Evolutionary conservation across 2,113 vertebrate genomes (phyloP).

Genomic region (Vanacampus margaritifer): DNA sequence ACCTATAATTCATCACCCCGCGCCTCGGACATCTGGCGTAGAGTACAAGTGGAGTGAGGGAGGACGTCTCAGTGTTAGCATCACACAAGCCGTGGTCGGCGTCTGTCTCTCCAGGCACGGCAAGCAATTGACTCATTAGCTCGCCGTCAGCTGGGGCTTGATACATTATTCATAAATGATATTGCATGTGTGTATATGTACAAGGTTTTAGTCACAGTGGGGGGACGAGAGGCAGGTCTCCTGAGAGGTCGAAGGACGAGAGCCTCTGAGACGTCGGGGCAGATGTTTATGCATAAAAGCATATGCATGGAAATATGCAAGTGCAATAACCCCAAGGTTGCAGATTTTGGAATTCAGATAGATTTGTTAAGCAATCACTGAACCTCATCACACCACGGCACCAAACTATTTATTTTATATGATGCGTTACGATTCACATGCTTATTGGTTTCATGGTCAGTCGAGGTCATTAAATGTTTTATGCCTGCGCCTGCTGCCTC

Average conservation of each 20-base stretch:
- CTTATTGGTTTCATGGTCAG: constrained; percentile 5
- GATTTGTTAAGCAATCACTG: not conserved
- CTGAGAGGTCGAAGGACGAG: constrained; percentile 39
- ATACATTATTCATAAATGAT: constrained; percentile 73
- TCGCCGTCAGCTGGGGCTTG: constrained; percentile 52
- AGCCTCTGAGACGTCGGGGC: constrained; percentile 60
- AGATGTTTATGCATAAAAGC: constrained; percentile 21
- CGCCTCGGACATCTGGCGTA: constrained; percentile 61
- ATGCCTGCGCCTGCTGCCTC: not conserved
- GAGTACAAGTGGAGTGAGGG: constrained; percentile 45
- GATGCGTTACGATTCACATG: not conserved
- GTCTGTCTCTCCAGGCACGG: constrained; percentile 58
- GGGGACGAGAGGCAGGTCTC: constrained; percentile 35
- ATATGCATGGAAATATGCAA: not conserved
- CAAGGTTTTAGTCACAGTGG: constrained; percentile 53
- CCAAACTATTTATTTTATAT: not conserved
- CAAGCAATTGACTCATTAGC: constrained; percentile 69
- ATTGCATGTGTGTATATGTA: constrained; percentile 10
- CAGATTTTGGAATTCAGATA: not conserved
- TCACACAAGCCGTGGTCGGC: constrained; percentile 37
- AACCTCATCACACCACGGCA: not conserved
- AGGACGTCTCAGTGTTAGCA: constrained; percentile 46
- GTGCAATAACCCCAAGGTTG: not conserved
- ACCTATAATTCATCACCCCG: constrained; percentile 66
- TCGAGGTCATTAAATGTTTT: constrained; percentile 2